Evolutionary conservation across 2,797 vertebrate genomes (phyloP).

Genomic region (Ceyx erithaca): DNA sequence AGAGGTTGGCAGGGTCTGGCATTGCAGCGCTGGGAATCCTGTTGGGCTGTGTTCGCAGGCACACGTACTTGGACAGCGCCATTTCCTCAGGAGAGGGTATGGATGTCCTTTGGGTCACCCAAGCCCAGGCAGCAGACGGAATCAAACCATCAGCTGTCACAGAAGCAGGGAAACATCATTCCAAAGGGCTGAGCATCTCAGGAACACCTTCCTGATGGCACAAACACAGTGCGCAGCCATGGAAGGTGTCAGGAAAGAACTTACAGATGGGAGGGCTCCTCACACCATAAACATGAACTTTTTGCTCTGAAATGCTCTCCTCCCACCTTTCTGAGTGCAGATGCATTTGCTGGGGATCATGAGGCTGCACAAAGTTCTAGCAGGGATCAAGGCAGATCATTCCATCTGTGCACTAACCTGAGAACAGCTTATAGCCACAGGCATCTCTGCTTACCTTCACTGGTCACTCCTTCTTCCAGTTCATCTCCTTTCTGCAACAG

Average conservation of each 20-base stretch:
- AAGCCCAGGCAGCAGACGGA: constrained; percentile 29
- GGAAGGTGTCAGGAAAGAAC: neutral
- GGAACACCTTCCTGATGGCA: constrained; percentile 5
- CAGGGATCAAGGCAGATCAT: neutral
- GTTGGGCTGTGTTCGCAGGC: neutral
- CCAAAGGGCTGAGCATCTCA: constrained; percentile 29
- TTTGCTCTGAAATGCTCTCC: neutral
- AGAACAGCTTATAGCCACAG: neutral
- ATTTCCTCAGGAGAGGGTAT: neutral
- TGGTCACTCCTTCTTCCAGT: constrained; percentile 95
- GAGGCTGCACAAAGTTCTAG: neutral
- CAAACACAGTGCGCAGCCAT: neutral
- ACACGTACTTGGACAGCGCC: neutral
- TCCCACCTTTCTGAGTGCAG: neutral
- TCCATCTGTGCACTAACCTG: neutral
- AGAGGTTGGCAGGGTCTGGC: neutral
- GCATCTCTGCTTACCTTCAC: constrained; percentile 87
- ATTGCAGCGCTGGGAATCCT: neutral
- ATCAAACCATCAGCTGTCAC: neutral
- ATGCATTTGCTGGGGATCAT: neutral
- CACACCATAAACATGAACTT: neutral
- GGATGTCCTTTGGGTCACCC: neutral
- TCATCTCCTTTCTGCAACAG: constrained; percentile 91
- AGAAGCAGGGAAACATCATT: constrained; percentile 47
- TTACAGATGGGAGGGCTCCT: neutral